Evolutionary conservation across 1,140 invertebrate species (phyloP).

Genomic region (Calephelis nemesis): DNA sequence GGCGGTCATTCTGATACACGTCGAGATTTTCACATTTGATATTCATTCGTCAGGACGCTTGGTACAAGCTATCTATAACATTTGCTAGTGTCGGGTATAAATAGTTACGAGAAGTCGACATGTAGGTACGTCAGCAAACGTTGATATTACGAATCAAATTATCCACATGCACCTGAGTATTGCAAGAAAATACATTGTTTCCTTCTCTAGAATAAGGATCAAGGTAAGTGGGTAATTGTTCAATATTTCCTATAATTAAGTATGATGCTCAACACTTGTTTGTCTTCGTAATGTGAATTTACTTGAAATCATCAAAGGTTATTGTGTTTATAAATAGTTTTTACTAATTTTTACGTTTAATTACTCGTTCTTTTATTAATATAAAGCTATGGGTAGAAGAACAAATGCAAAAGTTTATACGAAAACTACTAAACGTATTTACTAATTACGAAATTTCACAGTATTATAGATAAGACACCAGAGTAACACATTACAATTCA

Average conservation of each 20-base stretch:
- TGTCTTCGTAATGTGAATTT: too few species aligned
- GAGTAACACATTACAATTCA: too few species aligned
- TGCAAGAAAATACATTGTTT: slow-evolving; percentile 11
- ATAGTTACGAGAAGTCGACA: slow-evolving; percentile 30
- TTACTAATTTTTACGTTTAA: too few species aligned
- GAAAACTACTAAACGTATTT: too few species aligned
- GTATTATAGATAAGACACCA: too few species aligned
- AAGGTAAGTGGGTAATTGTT: slow-evolving; percentile 3
- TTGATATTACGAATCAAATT: slow-evolving; percentile 8
- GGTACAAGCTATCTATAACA: slow-evolving; percentile 32
- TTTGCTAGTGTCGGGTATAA: slow-evolving; percentile 31
- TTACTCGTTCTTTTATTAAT: too few species aligned
- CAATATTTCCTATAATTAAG: neutral
- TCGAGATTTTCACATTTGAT: slow-evolving; percentile 36
- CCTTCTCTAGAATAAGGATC: slow-evolving; percentile 1
- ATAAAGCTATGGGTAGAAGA: too few species aligned
- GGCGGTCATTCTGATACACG: neutral
- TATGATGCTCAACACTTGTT: neutral
- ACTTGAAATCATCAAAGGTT: too few species aligned
- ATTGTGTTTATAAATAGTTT: too few species aligned
- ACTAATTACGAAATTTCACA: too few species aligned
- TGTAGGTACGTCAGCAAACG: slow-evolving; percentile 24
- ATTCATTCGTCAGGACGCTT: slow-evolving; percentile 30
- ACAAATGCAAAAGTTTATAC: too few species aligned
- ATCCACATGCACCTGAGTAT: neutral